These are phyloP conservation scores for Zaprionus inermis DNA, from an alignment of 1,140 invertebrate genomes.

Conservation along the genomic window DNA sequence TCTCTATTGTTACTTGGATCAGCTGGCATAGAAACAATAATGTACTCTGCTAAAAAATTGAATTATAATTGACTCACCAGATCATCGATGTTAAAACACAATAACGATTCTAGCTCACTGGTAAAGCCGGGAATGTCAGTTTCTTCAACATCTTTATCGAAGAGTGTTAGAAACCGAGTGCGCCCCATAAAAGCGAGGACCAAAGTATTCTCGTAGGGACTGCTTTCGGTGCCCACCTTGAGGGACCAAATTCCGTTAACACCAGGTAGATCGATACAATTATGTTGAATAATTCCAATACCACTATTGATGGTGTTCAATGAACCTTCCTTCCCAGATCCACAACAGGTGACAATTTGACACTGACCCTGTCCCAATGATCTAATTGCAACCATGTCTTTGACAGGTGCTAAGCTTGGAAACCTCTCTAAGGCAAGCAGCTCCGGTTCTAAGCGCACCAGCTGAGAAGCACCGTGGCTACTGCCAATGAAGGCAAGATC, in stretches of 20 bases:
- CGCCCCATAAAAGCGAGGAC: constrained; percentile 97
- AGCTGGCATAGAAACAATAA: constrained; percentile 39
- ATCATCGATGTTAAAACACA: constrained; percentile 94
- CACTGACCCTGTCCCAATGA: constrained; percentile 98
- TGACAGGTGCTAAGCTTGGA: constrained; percentile 98
- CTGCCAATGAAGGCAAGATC: constrained; percentile 99
- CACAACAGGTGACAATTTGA: constrained; percentile 98
- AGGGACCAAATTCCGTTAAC: constrained; percentile 99
- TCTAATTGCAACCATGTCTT: constrained; percentile 99
- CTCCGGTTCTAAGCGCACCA: constrained; percentile 95
- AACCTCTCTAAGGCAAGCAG: constrained; percentile 97
- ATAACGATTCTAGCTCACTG: constrained; percentile 95
- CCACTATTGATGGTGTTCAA: constrained; percentile 98
- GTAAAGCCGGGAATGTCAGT: constrained; percentile 96
- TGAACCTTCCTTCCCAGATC: constrained; percentile 97
- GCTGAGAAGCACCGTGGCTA: constrained; percentile 97
- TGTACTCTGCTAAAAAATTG: neutral
- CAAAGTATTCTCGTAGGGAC: constrained; percentile 91
- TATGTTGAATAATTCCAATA: constrained; percentile 98
- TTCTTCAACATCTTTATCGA: constrained; percentile 98
- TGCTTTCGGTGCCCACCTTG: constrained; percentile 88
- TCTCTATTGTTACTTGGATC: constrained; percentile 89
- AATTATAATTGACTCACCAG: constrained; percentile 86
- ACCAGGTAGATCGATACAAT: constrained; percentile 97
- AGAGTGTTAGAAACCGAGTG: constrained; percentile 94